Evolutionary conservation across 2,797 vertebrate genomes (phyloP).

Genomic region (Microchirus variegatus): DNA sequence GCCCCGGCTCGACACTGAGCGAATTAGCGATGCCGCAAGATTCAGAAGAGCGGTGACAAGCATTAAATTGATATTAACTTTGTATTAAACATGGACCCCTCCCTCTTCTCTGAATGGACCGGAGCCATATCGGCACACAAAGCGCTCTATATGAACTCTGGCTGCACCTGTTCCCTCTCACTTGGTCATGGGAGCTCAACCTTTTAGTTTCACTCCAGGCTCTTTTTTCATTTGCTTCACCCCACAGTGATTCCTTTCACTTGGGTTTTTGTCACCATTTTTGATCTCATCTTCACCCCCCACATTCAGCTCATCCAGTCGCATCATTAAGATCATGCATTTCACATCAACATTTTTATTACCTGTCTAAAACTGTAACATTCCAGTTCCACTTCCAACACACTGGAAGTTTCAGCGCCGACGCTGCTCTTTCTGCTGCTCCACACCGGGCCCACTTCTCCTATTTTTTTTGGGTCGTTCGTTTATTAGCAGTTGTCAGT

Average conservation of each 20-base stretch:
- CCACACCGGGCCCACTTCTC: conserved; percentile 35
- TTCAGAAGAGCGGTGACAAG: conserved; percentile 82
- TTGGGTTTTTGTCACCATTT: conserved; percentile 57
- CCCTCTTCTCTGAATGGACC: conserved; percentile 67
- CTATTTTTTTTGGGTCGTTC: conserved; percentile 51
- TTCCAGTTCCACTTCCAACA: conserved; percentile 16
- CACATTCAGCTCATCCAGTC: conserved; percentile 43
- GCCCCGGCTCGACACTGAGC: conserved; percentile 63
- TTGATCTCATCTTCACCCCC: conserved; percentile 45
- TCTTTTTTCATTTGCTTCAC: conserved; percentile 49
- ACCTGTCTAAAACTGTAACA: conserved; percentile 8
- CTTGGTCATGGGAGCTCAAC: conserved; percentile 71
- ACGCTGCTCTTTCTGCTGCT: conserved; percentile 22
- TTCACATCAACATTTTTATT: conserved; percentile 31
- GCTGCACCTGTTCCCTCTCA: conserved; percentile 82
- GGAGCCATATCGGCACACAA: conserved; percentile 77
- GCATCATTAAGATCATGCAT: conserved; percentile 12
- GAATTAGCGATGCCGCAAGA: conserved; percentile 79
- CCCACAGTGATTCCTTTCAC: conserved; percentile 62
- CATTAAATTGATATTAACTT: conserved; percentile 90
- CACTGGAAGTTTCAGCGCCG: conserved; percentile 9
- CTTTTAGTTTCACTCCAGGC: conserved; percentile 69
- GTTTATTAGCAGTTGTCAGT: conserved; percentile 73
- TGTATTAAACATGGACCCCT: conserved; percentile 84
- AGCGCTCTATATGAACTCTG: conserved; percentile 78